Percentiles rank a stretch among this genome's conserved stretches.
These are phyloP conservation scores for Chironomus tepperi DNA, from an alignment of 1,140 invertebrate species.

Conservation along the genomic window DNA sequence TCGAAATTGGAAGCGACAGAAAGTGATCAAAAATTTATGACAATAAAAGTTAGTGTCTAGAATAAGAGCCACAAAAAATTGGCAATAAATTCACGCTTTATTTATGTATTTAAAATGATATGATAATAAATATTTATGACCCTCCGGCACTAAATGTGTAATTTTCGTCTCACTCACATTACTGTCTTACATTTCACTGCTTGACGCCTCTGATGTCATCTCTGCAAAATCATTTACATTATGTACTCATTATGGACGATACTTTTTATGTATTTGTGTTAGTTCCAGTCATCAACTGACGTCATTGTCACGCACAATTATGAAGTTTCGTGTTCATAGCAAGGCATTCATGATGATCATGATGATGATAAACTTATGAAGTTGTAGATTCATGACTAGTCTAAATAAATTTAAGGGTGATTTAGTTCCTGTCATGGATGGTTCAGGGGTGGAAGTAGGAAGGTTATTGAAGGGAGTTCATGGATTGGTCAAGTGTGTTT, in stretches of 20 bases:
- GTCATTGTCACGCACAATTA: background rate
- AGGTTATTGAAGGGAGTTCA: no score
- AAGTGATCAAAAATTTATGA: no score
- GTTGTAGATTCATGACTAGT: no score
- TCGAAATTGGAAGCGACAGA: background rate
- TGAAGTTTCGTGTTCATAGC: background rate
- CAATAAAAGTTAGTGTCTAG: no score
- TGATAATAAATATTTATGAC: background rate
- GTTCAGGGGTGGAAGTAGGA: no score
- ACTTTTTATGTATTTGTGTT: background rate
- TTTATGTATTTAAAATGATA: conserved; percentile 9
- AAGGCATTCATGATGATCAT: background rate
- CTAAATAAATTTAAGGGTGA: no score
- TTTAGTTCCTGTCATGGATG: no score
- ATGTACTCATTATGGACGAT: background rate
- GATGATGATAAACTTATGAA: no score
- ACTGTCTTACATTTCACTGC: background rate
- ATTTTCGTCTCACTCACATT: background rate
- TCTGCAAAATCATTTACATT: background rate
- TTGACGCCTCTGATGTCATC: background rate
- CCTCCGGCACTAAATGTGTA: background rate
- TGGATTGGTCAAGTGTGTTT: no score
- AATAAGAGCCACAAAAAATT: background rate
- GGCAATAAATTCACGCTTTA: background rate
- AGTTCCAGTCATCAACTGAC: background rate